Base-by-base conservation (phyloP, 2,797 vertebrate genomes). In the Pseudochromis fuscus region DNA sequence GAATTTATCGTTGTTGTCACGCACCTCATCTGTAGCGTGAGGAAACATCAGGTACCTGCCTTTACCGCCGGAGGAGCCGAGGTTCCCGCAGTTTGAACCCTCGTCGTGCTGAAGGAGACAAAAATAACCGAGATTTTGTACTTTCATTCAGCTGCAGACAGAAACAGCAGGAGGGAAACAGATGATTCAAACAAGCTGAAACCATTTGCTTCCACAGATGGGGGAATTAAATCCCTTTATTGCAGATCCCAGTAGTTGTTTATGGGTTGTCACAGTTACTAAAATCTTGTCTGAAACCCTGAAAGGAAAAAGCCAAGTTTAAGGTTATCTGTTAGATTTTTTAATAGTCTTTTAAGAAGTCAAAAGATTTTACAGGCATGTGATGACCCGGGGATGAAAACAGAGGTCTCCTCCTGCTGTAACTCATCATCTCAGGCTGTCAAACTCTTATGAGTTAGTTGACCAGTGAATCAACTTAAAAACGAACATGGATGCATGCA, bases 31-130 rank as follows among this genome's bases (percentile, higher is more conserved):
- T 0, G 93, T 86, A 74, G 95, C 95, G 0, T 94, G 82, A 49
- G 94, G 94, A 66, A 94, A 96, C 95, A 96, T 96, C 86, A 96
- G 87, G 85, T 92, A 96, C 42, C 92, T 89, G 53, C 95, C 95
- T 69, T 93, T 89, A 1, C 86, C 90, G 1, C 67, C 82, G 0
- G 62, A 50, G 2, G 92, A 88, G 15, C 87, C 90, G 0, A 93
- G 88, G 37, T 76, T 63, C 4, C 93, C 92, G 13, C 95, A 96
- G 58, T 94, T 85, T 3, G 71, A 30, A 40, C 84, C 93, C 65
- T 94, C 91, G 25, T 96, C 95, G 0, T 96, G 95, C 95, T 96
- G 75, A 12, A 73, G n/a, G n/a, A 80, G 3, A 63, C 44, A 82
- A 73, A 0, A 74, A 82, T 2, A 16, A 0, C 28, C 48, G 3